Percentiles rank a stretch among this genome's conserved stretches.
These are phyloP conservation scores for Neoniphon sammara DNA, from an alignment of 2,797 vertebrate species.

Conservation along the genomic window DNA sequence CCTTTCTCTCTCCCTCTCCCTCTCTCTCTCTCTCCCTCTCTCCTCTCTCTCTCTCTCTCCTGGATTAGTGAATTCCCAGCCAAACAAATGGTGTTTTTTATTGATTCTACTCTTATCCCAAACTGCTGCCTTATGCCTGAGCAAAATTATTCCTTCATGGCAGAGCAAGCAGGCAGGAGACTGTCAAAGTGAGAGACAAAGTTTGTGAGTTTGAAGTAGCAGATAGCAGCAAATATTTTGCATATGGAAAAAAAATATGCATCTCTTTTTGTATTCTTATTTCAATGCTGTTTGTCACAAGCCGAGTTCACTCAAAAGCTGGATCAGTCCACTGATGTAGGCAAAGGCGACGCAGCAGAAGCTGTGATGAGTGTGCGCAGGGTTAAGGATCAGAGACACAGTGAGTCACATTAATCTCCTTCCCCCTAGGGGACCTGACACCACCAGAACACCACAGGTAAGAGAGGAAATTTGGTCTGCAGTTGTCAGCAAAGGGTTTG, in stretches of 20 bases:
- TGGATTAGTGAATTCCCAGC: conserved; percentile 32
- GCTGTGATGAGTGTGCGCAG: conserved; percentile 54
- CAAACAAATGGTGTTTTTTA: conserved; percentile 26
- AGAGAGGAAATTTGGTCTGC: conserved; percentile 64
- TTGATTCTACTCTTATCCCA: conserved; percentile 39
- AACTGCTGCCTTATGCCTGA: conserved; percentile 48
- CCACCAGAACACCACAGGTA: conserved; percentile 67
- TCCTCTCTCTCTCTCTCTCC: conserved; percentile 11
- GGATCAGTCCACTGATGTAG: conserved; percentile 42
- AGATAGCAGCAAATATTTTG: conserved; percentile 20
- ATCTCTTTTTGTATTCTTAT: conserved; percentile 19
- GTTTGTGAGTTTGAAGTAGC: conserved; percentile 7
- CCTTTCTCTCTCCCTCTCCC: conserved; percentile 24
- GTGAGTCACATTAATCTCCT: conserved; percentile 75
- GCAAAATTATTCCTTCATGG: conserved; percentile 46
- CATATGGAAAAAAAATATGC: conserved; percentile 25
- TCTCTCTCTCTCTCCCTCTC: conserved; percentile 7
- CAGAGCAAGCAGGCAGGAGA: conserved; percentile 25
- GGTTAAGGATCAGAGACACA: conserved; percentile 69
- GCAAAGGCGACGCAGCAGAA: conserved; percentile 44
- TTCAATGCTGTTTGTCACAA: conserved; percentile 16
- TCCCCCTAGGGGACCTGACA: conserved; percentile 65
- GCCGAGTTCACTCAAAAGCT: conserved; percentile 44
- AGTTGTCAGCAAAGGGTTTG: conserved; percentile 45
- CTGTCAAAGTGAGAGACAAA: conserved; percentile 11